A percentile compares a stretch with the other conserved stretches of the same genome.
These are phyloP conservation scores for Eriosoma lanigerum DNA, from an alignment of 1,140 invertebrate species.

Conservation along the genomic window DNA sequence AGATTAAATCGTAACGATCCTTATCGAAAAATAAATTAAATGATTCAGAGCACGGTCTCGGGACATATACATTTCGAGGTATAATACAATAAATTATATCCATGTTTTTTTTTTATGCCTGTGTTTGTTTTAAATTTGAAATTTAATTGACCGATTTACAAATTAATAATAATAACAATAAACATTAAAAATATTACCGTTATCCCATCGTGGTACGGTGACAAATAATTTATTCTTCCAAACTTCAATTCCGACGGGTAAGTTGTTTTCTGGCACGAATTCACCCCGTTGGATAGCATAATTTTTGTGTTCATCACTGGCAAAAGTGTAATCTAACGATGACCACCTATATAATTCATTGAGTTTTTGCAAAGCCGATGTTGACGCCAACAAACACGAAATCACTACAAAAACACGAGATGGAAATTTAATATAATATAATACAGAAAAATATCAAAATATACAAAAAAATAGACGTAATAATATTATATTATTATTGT, in stretches of 20 bases:
- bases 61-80: no score
- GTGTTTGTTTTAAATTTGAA: no score
- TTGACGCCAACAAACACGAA: conserved; percentile 8
- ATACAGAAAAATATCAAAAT: no score
- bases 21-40: no score
- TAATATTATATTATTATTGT: not conserved
- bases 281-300: conserved; percentile 65
- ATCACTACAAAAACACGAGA: conserved; percentile 15
- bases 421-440: not conserved
- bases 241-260: conserved; percentile 71
- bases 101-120: no score
- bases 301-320: conserved; percentile 64
- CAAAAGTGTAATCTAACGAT: conserved; percentile 70
- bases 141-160: not conserved
- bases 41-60: no score
- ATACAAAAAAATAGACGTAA: not conserved
- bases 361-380: conserved; percentile 55
- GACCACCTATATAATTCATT: conserved; percentile 70
- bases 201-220: conserved; percentile 73
- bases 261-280: conserved; percentile 70
- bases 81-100: no score
- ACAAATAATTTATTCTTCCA: conserved; percentile 78
- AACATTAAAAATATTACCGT: conserved; percentile 54
- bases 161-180: not conserved
- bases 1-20: no score